phyloP scores from a whole-genome alignment of 2,797 vertebrate species.

The Ctenopoma kingsleyae region DNA sequence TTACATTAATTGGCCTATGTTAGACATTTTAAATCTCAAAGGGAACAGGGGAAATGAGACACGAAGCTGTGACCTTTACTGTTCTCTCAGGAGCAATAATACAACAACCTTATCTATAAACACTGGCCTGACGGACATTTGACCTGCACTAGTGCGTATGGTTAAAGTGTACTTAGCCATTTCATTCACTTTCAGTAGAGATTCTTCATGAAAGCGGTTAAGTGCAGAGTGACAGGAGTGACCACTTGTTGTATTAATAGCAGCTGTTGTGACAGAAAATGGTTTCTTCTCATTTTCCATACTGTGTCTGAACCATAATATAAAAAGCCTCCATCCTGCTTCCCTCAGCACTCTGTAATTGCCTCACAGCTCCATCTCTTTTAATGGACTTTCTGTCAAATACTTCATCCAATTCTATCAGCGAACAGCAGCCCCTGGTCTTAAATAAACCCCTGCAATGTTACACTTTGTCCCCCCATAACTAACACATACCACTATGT shows the following conservation, averaged over 20 bases:
- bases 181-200: conserved; percentile 58
- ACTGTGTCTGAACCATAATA: conserved; percentile 74
- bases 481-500: conserved; percentile 43
- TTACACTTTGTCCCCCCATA: conserved; percentile 61
- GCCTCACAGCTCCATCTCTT: conserved; percentile 81
- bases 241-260: conserved; percentile 82
- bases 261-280: conserved; percentile 78
- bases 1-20: neutral
- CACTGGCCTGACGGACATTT: conserved; percentile 32
- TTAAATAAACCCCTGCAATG: conserved; percentile 77
- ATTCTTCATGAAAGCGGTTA: conserved; percentile 61
- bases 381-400: conserved; percentile 86
- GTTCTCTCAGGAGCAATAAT: conserved; percentile 32
- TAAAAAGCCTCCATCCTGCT: conserved; percentile 75
- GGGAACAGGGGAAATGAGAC: neutral
- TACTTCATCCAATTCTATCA: conserved; percentile 83
- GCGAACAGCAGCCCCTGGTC: conserved; percentile 74
- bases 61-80: conserved; percentile 15
- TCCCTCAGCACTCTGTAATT: conserved; percentile 85
- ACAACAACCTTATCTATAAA: conserved; percentile 36
- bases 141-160: conserved; percentile 39
- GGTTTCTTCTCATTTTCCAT: conserved; percentile 78
- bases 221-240: conserved; percentile 58
- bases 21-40: conserved; percentile 9
- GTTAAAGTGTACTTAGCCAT: conserved; percentile 55